Evolutionary conservation across 2,113 vertebrate genomes (phyloP).

Genomic region (Craseonycteris thonglongyai): DNA sequence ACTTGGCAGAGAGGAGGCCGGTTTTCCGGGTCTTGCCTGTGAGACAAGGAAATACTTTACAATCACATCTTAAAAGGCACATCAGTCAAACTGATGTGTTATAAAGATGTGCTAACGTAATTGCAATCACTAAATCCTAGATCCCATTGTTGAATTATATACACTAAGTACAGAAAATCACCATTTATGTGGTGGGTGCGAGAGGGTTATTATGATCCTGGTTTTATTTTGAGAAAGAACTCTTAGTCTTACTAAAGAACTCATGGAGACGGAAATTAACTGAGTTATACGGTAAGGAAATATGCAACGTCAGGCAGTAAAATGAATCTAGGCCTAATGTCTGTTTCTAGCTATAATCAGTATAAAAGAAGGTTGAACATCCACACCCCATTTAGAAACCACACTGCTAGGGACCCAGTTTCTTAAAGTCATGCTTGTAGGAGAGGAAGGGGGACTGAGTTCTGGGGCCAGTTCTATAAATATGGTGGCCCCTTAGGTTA

Average conservation of each 20-base stretch:
- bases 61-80: neutral
- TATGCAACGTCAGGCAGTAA: neutral
- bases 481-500: neutral
- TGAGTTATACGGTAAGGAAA: neutral
- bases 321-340: neutral
- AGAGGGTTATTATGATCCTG: neutral
- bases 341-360: neutral
- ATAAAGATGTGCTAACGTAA: neutral
- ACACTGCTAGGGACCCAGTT: neutral
- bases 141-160: neutral
- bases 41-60: conserved; percentile 71
- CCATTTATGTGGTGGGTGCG: rapidly evolving
- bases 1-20: conserved; percentile 79
- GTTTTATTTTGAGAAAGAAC: conserved; percentile 27
- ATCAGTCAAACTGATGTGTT: neutral
- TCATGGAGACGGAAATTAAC: neutral
- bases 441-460: neutral
- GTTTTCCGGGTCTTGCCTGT: conserved; percentile 89
- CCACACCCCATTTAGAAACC: neutral
- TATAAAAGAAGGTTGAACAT: neutral
- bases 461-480: neutral
- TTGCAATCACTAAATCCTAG: neutral
- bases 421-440: neutral
- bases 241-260: neutral
- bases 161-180: neutral